Percentiles rank a stretch among this genome's conserved stretches.
Conservation (phyloP, 2,797 vertebrate species). For the Acanthis flammea region DNA sequence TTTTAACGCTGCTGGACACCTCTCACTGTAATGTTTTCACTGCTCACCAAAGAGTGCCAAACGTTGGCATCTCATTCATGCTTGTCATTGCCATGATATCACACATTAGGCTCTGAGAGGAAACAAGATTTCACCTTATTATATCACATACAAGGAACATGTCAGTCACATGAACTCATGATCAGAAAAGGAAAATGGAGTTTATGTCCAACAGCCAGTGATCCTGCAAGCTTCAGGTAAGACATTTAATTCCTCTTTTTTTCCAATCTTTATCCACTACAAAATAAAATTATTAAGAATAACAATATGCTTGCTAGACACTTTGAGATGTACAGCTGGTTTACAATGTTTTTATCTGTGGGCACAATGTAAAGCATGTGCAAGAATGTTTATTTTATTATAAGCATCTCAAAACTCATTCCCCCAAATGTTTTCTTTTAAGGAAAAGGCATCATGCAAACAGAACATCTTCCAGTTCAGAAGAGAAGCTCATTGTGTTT, state of each 20-base stretch:
- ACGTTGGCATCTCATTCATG: conserved; percentile 60
- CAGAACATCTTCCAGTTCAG: background rate
- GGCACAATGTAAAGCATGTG: background rate
- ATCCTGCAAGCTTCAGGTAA: background rate
- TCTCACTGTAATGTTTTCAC: conserved; percentile 48
- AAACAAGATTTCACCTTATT: conserved; percentile 13
- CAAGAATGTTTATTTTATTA: background rate
- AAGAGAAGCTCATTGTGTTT: background rate
- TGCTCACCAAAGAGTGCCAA: conserved; percentile 49
- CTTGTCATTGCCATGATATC: conserved; percentile 67
- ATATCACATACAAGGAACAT: background rate
- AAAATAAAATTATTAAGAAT: background rate
- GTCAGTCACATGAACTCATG: background rate
- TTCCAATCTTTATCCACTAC: background rate
- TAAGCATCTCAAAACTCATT: background rate
- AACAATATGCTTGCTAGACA: background rate
- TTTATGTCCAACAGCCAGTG: background rate
- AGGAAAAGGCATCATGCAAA: background rate
- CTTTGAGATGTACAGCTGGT: background rate
- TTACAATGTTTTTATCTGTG: background rate
- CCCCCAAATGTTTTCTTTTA: background rate
- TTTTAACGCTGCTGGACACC: conserved; percentile 64
- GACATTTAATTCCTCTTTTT: background rate
- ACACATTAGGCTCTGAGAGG: background rate
- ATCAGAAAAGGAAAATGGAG: background rate